These are phyloP conservation scores for Tenrec ecaudatus DNA, from an alignment of 2,113 vertebrate genomes.

Conservation along the genomic window DNA sequence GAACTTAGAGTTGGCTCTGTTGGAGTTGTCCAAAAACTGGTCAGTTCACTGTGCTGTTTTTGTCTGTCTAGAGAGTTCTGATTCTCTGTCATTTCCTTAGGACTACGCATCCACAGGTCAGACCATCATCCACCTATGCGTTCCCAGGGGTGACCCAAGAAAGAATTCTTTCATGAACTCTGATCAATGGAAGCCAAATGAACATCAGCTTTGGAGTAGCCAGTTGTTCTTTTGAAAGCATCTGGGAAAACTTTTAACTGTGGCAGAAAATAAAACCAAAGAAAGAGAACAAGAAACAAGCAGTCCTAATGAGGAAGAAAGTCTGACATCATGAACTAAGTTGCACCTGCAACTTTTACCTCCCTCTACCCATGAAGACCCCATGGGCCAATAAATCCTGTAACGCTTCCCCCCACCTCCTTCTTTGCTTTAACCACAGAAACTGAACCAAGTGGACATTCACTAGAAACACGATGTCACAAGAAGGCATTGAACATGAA, in stretches of 20 bases:
- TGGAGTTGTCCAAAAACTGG: neutral
- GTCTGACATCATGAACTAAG: neutral
- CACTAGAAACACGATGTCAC: neutral
- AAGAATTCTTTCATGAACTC: neutral
- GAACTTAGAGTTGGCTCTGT: slow-evolving; percentile 3
- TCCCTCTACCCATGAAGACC: neutral
- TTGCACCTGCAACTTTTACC: neutral
- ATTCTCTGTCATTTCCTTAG: neutral
- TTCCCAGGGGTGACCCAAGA: neutral
- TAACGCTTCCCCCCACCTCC: neutral
- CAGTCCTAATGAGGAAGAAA: neutral
- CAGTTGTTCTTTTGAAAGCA: too few relatives aligned
- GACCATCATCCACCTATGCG: neutral
- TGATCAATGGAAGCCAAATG: neutral
- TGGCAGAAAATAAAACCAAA: too few relatives aligned
- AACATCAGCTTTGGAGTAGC: neutral
- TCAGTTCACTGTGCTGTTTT: neutral
- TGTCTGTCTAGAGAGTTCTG: slow-evolving; percentile 5
- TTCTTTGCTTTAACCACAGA: neutral
- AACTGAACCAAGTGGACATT: neutral
- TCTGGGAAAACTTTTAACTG: too few relatives aligned
- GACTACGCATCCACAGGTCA: neutral
- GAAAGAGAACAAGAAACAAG: neutral
- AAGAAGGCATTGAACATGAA: neutral
- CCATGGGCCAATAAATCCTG: neutral